Evolutionary conservation across 1,140 invertebrate species (phyloP).

Genomic region (Antheraea mylitta): DNA sequence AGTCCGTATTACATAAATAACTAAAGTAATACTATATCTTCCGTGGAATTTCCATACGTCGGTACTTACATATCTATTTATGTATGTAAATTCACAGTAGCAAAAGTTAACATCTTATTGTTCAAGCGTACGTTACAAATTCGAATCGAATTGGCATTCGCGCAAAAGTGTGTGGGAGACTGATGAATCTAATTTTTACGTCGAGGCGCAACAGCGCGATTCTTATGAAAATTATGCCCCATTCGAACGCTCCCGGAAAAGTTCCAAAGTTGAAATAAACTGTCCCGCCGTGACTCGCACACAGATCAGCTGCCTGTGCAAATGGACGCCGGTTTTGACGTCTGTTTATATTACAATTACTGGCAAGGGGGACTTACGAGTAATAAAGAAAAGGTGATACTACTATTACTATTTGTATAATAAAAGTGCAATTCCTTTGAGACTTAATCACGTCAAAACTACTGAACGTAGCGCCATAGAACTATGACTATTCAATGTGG

Average conservation of each 20-base stretch:
- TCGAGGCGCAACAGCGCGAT: slow-evolving; percentile 47
- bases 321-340: slow-evolving; percentile 15
- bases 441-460: no score
- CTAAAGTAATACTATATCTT: background rate
- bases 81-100: slow-evolving; percentile 46
- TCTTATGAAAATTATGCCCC: slow-evolving; percentile 73
- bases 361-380: background rate
- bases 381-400: slow-evolving; percentile 11
- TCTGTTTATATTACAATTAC: slow-evolving; percentile 23
- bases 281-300: slow-evolving; percentile 67
- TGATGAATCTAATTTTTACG: slow-evolving; percentile 74
- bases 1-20: background rate
- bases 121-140: slow-evolving; percentile 56
- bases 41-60: slow-evolving; percentile 15
- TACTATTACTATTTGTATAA: no score
- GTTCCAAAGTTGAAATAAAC: slow-evolving; percentile 73
- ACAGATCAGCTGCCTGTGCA: slow-evolving; percentile 31
- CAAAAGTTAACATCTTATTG: slow-evolving; percentile 53
- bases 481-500: no score
- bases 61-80: slow-evolving; percentile 8
- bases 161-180: slow-evolving; percentile 47
- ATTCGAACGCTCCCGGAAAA: slow-evolving; percentile 58
- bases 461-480: no score
- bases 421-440: no score
- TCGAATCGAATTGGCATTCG: slow-evolving; percentile 59